Evolutionary conservation across 2,888 invertebrate genomes (phyloP).

Genomic region (Lasioglossum calceatum): DNA sequence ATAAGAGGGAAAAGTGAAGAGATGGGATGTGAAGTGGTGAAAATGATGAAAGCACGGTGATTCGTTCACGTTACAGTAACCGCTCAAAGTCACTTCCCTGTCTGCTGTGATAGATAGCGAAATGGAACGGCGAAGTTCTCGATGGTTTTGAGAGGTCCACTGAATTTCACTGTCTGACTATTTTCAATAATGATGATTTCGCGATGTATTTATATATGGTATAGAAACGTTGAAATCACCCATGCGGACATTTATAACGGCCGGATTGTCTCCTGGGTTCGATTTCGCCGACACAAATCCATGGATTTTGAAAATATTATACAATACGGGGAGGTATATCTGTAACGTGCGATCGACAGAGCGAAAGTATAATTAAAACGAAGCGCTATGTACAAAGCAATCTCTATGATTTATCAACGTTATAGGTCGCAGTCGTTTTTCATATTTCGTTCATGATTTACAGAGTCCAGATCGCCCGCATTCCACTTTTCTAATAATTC

Average conservation of each 20-base stretch:
- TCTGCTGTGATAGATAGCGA: not conserved
- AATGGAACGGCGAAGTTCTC: not conserved
- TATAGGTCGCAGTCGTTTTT: not conserved
- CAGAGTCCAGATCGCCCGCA: not conserved
- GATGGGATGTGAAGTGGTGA: not conserved
- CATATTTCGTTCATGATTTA: not conserved
- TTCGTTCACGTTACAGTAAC: not conserved
- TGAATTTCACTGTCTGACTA: not conserved
- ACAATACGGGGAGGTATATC: not conserved
- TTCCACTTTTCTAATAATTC: not conserved
- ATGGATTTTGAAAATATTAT: not conserved
- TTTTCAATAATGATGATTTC: not conserved
- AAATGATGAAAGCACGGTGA: not conserved
- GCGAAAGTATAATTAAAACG: not conserved
- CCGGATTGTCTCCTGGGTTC: not conserved
- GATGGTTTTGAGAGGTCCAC: not conserved
- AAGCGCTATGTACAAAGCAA: slow-evolving; percentile 14
- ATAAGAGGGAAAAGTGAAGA: not conserved
- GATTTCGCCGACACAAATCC: not conserved
- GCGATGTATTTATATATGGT: not conserved
- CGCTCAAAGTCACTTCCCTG: not conserved
- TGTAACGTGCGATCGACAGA: not conserved
- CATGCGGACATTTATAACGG: slow-evolving; percentile 9
- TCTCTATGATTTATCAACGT: slow-evolving; percentile 19
- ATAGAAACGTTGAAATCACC: not conserved